phyloP scores from a whole-genome alignment of 2,888 invertebrate species.

The Torymus tubicola region DNA sequence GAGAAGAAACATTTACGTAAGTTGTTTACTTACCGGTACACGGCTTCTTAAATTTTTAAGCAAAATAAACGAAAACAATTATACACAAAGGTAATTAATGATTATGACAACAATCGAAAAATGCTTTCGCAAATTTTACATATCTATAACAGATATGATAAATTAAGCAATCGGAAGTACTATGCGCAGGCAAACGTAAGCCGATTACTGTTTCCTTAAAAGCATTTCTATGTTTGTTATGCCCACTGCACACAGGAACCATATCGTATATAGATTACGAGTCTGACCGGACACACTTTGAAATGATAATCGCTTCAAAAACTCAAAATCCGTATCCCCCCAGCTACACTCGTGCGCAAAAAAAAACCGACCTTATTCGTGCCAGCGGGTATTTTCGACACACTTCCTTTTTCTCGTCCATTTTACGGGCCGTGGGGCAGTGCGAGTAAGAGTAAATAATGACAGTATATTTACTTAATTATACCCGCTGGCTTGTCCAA shows the following conservation, averaged over 20 bases:
- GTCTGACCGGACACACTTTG: neutral
- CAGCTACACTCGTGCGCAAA: neutral
- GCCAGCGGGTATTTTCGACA: neutral
- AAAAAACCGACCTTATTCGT: conserved; percentile 31
- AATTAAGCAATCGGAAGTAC: neutral
- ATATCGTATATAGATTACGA: too few relatives aligned
- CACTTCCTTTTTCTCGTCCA: neutral
- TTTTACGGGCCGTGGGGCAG: neutral
- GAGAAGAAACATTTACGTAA: neutral
- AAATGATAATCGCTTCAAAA: conserved; percentile 4
- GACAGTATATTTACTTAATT: conserved; percentile 14
- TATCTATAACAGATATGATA: neutral
- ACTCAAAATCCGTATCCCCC: neutral
- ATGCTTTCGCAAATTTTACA: too few relatives aligned
- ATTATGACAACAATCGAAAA: neutral
- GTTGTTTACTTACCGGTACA: neutral
- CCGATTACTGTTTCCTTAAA: neutral
- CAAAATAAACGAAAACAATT: neutral
- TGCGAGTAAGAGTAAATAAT: conserved; percentile 34
- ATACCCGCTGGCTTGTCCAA: neutral
- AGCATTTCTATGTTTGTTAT: conserved; percentile 8
- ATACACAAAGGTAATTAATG: neutral
- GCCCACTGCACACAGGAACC: too few relatives aligned
- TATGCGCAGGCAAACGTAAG: too few relatives aligned
- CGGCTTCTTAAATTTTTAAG: neutral